Evolutionary conservation across 2,888 invertebrate genomes (phyloP).

Genomic region (Tridacna crocea): DNA sequence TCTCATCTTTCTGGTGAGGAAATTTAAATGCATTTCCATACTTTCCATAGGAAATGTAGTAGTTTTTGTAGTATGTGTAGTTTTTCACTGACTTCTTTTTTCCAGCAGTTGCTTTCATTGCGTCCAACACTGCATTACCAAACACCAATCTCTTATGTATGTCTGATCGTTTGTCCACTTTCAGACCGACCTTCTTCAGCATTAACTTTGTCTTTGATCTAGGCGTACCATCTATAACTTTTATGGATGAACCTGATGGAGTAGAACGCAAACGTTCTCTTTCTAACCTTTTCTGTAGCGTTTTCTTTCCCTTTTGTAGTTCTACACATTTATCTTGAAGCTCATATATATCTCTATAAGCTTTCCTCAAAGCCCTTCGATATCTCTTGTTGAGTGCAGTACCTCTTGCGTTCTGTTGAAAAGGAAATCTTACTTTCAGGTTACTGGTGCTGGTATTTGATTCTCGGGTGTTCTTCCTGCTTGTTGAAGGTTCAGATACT

Average conservation of each 20-base stretch:
- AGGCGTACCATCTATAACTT: not conserved
- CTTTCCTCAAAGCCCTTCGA: not conserved
- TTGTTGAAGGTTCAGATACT: not conserved
- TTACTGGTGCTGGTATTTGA: not conserved
- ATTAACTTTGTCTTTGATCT: conserved; percentile 7
- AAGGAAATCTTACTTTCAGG: not conserved
- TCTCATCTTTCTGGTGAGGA: conserved; percentile 14
- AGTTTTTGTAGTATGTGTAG: not conserved
- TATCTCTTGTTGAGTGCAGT: conserved; percentile 2
- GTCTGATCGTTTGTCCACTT: not conserved
- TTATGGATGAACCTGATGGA: not conserved
- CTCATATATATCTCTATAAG: too few species aligned
- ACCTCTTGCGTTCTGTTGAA: not conserved
- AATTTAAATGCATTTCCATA: conserved; percentile 9
- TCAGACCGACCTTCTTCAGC: conserved; percentile 5
- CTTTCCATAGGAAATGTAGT: conserved; percentile 3
- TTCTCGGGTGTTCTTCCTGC: not conserved
- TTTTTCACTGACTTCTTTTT: not conserved
- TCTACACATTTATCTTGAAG: not conserved
- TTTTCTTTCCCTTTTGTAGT: not conserved
- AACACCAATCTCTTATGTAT: not conserved
- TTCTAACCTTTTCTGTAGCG: too few species aligned
- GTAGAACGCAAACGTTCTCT: not conserved
- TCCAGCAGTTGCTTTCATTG: not conserved
- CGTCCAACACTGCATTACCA: not conserved